Percentiles rank a stretch among this genome's conserved stretches.
Evolutionary conservation across 2,888 invertebrate genomes (phyloP).

Genomic region (Acanthococcus lagerstroemiae): DNA sequence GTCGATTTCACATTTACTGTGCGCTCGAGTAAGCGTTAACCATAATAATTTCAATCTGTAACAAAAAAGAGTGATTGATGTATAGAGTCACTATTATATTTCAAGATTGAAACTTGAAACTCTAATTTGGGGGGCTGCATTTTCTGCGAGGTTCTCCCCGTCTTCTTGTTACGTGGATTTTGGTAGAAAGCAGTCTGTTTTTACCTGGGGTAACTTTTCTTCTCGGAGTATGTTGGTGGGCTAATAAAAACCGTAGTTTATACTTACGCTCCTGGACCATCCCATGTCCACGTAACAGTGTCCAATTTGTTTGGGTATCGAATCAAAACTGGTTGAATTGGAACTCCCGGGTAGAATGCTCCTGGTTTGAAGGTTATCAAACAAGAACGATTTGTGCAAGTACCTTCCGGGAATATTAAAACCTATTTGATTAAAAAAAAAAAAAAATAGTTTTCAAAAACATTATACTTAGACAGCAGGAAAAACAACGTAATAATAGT

Average conservation of each 20-base stretch:
- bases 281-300: slow-evolving; percentile 90
- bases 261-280: slow-evolving; percentile 85
- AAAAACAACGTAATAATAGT: neutral
- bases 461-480: neutral
- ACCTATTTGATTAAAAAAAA: slow-evolving; percentile 53
- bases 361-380: slow-evolving; percentile 83
- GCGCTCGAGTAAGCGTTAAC: slow-evolving; percentile 78
- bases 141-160: too few relatives aligned
- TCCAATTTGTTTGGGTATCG: slow-evolving; percentile 82
- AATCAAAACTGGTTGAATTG: slow-evolving; percentile 88
- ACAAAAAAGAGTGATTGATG: too few relatives aligned
- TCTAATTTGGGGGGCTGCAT: too few relatives aligned
- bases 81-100: too few relatives aligned
- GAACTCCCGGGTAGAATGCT: slow-evolving; percentile 90
- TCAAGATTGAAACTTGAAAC: too few relatives aligned
- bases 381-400: slow-evolving; percentile 87
- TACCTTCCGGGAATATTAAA: slow-evolving; percentile 91
- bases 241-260: too few relatives aligned
- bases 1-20: slow-evolving; percentile 80
- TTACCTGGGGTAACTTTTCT: too few relatives aligned
- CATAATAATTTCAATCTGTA: slow-evolving; percentile 68
- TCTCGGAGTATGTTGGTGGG: too few relatives aligned
- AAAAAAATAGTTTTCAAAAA: too few relatives aligned
- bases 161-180: too few relatives aligned
- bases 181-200: too few relatives aligned